Evolutionary conservation across 2,888 invertebrate species (phyloP).

Genomic region (Hydroisotoma schaefferi): DNA sequence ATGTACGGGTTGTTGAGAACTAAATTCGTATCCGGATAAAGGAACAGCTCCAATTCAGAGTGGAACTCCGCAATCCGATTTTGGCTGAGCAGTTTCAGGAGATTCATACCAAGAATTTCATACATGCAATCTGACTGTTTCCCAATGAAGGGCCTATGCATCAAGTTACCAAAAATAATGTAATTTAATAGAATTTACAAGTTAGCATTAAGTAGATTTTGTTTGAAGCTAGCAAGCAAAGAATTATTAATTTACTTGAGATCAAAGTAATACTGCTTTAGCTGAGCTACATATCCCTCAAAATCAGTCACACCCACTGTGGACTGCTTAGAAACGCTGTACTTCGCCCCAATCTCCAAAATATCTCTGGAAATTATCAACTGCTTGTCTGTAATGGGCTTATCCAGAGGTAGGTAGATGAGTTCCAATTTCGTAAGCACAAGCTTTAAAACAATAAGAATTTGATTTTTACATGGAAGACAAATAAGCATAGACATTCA

Average conservation of each 20-base stretch:
- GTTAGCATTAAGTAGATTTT: background rate
- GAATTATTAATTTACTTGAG: constrained; percentile 18
- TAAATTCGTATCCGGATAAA: constrained; percentile 26
- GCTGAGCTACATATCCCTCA: constrained; percentile 34
- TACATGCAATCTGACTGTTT: constrained; percentile 29
- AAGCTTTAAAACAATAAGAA: constrained; percentile 13
- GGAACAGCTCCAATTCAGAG: constrained; percentile 29
- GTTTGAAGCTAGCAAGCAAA: background rate
- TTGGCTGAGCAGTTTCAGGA: constrained; percentile 28
- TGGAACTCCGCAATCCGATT: constrained; percentile 30
- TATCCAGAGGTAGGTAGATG: background rate
- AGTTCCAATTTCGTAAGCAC: constrained; percentile 24
- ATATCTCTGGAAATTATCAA: constrained; percentile 22
- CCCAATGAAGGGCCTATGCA: background rate
- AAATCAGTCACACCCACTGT: constrained; percentile 20
- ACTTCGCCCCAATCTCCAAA: constrained; percentile 30
- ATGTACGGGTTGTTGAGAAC: constrained; percentile 31
- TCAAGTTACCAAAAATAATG: too few species aligned
- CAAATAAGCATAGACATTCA: too few species aligned
- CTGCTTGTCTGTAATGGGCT: background rate
- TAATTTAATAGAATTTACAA: too few species aligned
- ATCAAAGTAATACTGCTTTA: constrained; percentile 40
- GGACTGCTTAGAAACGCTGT: constrained; percentile 20
- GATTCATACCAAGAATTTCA: constrained; percentile 37
- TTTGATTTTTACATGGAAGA: too few species aligned